phyloP scores from a whole-genome alignment of 2,888 invertebrate genomes.

The Meghimatium bilineatum region DNA sequence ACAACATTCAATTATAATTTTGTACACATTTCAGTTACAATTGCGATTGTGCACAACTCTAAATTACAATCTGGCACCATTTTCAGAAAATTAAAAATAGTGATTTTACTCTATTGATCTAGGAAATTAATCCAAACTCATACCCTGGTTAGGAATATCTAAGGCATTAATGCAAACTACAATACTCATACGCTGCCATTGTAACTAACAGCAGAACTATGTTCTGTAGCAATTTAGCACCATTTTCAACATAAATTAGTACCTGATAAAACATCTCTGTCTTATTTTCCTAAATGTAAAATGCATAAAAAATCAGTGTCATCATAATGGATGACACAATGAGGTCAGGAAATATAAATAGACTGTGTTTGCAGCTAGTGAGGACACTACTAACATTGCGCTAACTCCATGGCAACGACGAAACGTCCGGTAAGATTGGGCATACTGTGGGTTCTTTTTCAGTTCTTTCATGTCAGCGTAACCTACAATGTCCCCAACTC shows the following conservation, averaged over 20 bases:
- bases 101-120: too few species aligned
- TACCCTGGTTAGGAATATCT: too few species aligned
- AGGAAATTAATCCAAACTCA: too few species aligned
- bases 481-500: slow-evolving; percentile 60
- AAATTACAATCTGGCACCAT: too few species aligned
- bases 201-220: too few species aligned
- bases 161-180: too few species aligned
- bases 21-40: too few species aligned
- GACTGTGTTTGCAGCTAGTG: slow-evolving; percentile 58
- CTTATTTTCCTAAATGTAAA: neutral
- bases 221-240: neutral
- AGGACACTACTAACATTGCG: slow-evolving; percentile 56
- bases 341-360: slow-evolving; percentile 56
- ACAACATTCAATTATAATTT: too few species aligned
- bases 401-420: slow-evolving; percentile 59
- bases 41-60: too few species aligned
- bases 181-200: too few species aligned
- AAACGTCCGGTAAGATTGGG: slow-evolving; percentile 56
- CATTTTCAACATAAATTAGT: neutral
- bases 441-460: slow-evolving; percentile 59
- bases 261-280: neutral
- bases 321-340: slow-evolving; percentile 24
- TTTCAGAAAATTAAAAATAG: too few species aligned
- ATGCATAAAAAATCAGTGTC: neutral
- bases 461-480: slow-evolving; percentile 60